These are phyloP conservation scores for Acanthosepion esculentum DNA, from an alignment of 2,888 invertebrate species.

Conservation along the genomic window DNA sequence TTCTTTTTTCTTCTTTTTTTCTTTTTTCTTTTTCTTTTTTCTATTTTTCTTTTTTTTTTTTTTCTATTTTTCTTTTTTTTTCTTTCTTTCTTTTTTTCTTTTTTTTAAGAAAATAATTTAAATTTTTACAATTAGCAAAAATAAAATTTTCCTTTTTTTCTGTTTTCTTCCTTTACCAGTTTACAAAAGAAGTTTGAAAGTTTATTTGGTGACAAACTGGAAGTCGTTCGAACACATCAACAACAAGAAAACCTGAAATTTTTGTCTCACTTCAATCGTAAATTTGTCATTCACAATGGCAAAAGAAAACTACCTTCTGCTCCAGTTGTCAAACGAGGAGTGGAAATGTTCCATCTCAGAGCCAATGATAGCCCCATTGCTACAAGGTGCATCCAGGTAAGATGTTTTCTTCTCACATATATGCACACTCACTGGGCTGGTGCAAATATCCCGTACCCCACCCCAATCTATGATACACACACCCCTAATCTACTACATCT, in stretches of 20 bases:
- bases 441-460: too few relatives aligned
- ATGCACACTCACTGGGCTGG: too few relatives aligned
- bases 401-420: background rate
- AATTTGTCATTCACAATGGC: conserved; percentile 88
- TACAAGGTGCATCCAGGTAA: conserved; percentile 88
- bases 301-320: conserved; percentile 60
- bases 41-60: background rate
- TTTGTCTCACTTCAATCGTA: conserved; percentile 95
- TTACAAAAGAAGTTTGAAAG: conserved; percentile 92
- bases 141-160: background rate
- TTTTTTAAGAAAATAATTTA: background rate
- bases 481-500: too few relatives aligned
- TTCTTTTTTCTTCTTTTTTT: background rate
- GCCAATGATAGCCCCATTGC: conserved; percentile 96
- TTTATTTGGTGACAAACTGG: conserved; percentile 90
- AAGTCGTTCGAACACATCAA: conserved; percentile 94
- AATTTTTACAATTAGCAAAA: too few relatives aligned
- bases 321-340: conserved; percentile 63
- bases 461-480: too few relatives aligned
- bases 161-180: conserved; percentile 72
- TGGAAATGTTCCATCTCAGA: conserved; percentile 93
- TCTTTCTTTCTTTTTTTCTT: background rate
- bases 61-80: background rate
- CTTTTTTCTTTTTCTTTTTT: background rate
- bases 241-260: conserved; percentile 98